Percentiles rank a stretch among this genome's conserved stretches.
These are phyloP conservation scores for Acanthaster planci DNA, from an alignment of 35 echinoderm and acorn worm genomes.

Conservation along the genomic window DNA sequence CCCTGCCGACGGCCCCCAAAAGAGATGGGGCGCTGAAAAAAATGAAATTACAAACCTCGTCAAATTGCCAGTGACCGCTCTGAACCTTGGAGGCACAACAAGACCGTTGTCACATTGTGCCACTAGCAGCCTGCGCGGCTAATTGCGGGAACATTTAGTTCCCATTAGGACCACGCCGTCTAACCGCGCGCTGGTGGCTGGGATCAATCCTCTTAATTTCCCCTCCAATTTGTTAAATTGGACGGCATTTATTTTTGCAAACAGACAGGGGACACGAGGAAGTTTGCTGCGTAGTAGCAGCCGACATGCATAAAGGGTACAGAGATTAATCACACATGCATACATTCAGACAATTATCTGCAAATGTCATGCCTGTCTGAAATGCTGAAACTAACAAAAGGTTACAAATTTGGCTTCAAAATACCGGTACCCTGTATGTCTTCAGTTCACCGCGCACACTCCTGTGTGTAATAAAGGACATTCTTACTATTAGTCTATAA, in stretches of 20 bases:
- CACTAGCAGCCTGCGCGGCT: neutral
- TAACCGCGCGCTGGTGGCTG: neutral
- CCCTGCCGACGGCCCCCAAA: neutral
- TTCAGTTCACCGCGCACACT: too few relatives aligned
- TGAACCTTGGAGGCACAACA: constrained; percentile 17
- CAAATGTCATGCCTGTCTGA: too few relatives aligned
- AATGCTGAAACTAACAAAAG: too few relatives aligned
- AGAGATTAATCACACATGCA: too few relatives aligned
- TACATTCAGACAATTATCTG: too few relatives aligned
- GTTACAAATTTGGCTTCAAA: too few relatives aligned
- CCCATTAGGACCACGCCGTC: constrained; percentile 12
- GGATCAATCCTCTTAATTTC: constrained; percentile 29
- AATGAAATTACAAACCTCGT: constrained; percentile 32
- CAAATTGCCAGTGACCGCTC: constrained; percentile 27
- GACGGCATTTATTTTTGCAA: constrained; percentile 15
- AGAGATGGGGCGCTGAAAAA: neutral
- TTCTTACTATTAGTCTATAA: too few relatives aligned
- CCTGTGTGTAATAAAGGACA: too few relatives aligned
- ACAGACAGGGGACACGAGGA: neutral
- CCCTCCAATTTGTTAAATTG: constrained; percentile 13
- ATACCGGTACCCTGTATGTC: too few relatives aligned
- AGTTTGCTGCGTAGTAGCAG: too few relatives aligned
- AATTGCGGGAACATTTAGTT: constrained; percentile 14
- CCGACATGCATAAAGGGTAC: too few relatives aligned
- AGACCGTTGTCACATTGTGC: neutral